phyloP scores from a whole-genome alignment of 2,888 invertebrate genomes.

The Phaonia tiefii region DNA sequence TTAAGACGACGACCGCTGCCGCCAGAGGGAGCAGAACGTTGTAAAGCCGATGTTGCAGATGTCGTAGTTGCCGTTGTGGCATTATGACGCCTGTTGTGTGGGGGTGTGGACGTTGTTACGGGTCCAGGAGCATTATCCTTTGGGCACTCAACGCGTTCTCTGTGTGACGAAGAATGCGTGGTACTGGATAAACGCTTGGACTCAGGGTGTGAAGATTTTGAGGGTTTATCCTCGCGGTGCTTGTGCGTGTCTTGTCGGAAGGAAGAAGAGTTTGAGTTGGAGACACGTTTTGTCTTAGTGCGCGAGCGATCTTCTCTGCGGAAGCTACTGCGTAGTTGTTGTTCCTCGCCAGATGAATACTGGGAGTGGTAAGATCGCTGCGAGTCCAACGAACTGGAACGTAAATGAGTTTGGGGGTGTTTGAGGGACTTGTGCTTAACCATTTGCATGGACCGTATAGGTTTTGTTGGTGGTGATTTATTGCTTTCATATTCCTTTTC shows the following conservation, averaged over 20 bases:
- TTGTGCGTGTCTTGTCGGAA: conserved; percentile 52
- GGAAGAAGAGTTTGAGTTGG: conserved; percentile 63
- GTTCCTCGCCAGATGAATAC: conserved; percentile 74
- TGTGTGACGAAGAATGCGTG: conserved; percentile 71
- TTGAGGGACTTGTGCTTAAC: conserved; percentile 40
- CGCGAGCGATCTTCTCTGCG: conserved; percentile 72
- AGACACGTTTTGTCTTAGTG: conserved; percentile 73
- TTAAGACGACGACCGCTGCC: conserved; percentile 59
- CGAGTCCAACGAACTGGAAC: conserved; percentile 76
- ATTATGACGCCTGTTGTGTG: conserved; percentile 51
- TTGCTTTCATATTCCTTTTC: conserved; percentile 70
- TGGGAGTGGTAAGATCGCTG: conserved; percentile 69
- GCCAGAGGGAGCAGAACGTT: conserved; percentile 57
- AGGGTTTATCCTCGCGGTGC: conserved; percentile 58
- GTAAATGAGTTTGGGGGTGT: conserved; percentile 58
- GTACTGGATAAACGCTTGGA: conserved; percentile 69
- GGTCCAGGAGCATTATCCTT: conserved; percentile 54
- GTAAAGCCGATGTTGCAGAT: conserved; percentile 37
- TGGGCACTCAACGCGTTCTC: conserved; percentile 72
- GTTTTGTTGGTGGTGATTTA: conserved; percentile 50
- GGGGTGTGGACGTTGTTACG: conserved; percentile 61
- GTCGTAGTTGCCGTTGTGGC: neutral
- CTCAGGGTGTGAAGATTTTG: conserved; percentile 59
- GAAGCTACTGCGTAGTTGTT: conserved; percentile 46
- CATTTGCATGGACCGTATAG: conserved; percentile 47